Percentiles rank a stretch among this genome's conserved stretches.
Conservation (phyloP, 2,888 invertebrate species). For the Merodon equestris region DNA sequence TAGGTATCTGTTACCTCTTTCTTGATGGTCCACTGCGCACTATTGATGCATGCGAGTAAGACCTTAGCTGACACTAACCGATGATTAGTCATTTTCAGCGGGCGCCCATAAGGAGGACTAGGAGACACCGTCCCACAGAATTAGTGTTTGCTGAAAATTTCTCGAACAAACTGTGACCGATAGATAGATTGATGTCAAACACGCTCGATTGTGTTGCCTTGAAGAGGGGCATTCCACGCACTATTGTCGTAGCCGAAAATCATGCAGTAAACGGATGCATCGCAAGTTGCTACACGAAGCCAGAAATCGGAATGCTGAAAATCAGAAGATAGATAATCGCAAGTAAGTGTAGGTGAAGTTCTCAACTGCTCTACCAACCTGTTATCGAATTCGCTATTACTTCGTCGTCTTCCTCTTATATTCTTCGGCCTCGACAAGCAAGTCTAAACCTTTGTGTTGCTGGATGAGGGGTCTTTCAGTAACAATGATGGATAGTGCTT, state of each 20-base stretch:
- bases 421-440: conserved; percentile 21
- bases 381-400: too few species aligned
- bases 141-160: not conserved
- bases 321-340: not conserved
- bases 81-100: too few species aligned
- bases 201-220: conserved; percentile 16
- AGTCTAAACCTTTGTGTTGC: conserved; percentile 17
- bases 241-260: not conserved
- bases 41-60: too few species aligned
- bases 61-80: too few species aligned
- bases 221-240: conserved; percentile 17
- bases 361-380: conserved; percentile 10
- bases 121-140: too few species aligned
- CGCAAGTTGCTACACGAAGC: conserved; percentile 16
- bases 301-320: conserved; percentile 3
- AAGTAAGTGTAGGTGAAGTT: conserved; percentile 7
- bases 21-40: too few species aligned
- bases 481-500: conserved; percentile 33
- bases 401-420: conserved; percentile 20
- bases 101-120: too few species aligned
- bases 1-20: too few species aligned
- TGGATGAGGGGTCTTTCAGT: conserved; percentile 41
- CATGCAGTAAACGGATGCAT: conserved; percentile 19
- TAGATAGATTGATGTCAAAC: conserved; percentile 4
- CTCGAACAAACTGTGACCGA: not conserved